Evolutionary conservation across 2,888 invertebrate species (phyloP).

Genomic region (Nineta flava): DNA sequence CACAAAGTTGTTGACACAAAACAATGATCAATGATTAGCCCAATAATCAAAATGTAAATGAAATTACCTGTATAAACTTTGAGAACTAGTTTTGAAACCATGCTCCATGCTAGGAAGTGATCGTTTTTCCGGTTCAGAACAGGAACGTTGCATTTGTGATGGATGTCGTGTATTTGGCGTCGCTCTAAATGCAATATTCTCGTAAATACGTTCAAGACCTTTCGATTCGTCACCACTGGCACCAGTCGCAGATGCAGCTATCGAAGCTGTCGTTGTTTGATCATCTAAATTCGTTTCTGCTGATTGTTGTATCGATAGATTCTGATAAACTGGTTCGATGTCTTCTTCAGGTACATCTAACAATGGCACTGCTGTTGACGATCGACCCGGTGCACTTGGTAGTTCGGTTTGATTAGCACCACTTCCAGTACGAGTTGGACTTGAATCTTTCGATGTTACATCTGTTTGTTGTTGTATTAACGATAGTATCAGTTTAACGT

Average conservation of each 20-base stretch:
- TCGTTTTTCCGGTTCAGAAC: constrained; percentile 7
- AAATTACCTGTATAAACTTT: constrained; percentile 26
- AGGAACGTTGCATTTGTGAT: constrained; percentile 5
- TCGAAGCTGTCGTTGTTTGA: constrained; percentile 17
- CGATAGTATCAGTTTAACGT: constrained; percentile 55
- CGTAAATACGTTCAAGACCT: constrained; percentile 3
- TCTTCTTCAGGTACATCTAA: constrained; percentile 8
- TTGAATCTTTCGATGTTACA: neutral
- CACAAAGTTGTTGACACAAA: no score
- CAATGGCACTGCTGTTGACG: constrained; percentile 11
- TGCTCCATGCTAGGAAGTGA: constrained; percentile 6
- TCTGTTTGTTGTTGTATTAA: constrained; percentile 32
- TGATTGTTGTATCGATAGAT: neutral
- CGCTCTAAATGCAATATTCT: constrained; percentile 6
- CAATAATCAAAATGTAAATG: no score
- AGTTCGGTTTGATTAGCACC: neutral
- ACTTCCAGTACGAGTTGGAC: neutral
- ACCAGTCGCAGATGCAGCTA: neutral
- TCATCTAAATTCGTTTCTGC: constrained; percentile 1
- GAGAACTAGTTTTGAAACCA: constrained; percentile 19
- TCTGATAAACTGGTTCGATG: constrained; percentile 9
- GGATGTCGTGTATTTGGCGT: neutral
- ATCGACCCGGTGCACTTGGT: constrained; percentile 18
- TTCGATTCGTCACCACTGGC: neutral
- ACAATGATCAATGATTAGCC: no score